A percentile compares a stretch with the other conserved stretches of the same genome.
phyloP scores from a whole-genome alignment of 1,140 invertebrate genomes.

The Drosophila bocqueti region DNA sequence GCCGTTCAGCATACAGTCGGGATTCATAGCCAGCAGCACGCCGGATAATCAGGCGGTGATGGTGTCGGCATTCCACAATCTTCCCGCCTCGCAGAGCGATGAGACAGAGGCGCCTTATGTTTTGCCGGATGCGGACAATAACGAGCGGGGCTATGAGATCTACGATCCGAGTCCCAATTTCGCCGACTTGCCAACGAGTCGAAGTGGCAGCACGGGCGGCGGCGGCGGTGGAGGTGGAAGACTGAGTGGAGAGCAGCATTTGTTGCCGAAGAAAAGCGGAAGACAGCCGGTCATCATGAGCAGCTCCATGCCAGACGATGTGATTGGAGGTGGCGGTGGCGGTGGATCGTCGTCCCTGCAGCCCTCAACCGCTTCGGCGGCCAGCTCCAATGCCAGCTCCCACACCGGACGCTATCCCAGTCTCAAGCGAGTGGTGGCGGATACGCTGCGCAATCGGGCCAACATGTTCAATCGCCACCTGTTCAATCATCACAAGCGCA shows the following conservation, averaged over 20 bases:
- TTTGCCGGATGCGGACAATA: slow-evolving; percentile 50
- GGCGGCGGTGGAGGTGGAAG: slow-evolving; percentile 26
- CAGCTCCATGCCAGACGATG: slow-evolving; percentile 76
- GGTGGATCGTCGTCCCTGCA: slow-evolving; percentile 58
- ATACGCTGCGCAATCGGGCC: slow-evolving; percentile 58
- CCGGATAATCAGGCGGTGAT: slow-evolving; percentile 63
- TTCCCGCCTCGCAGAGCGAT: slow-evolving; percentile 43
- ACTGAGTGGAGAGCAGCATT: slow-evolving; percentile 70
- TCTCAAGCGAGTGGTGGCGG: slow-evolving; percentile 59
- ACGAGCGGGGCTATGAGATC: slow-evolving; percentile 66
- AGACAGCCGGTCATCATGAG: slow-evolving; percentile 64
- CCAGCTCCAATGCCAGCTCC: slow-evolving; percentile 74
- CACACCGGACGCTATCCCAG: slow-evolving; percentile 57
- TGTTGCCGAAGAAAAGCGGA: slow-evolving; percentile 47
- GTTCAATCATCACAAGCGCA: slow-evolving; percentile 74
- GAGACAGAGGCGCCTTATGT: slow-evolving; percentile 66
- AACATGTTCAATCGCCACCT: slow-evolving; percentile 58
- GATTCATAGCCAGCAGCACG: slow-evolving; percentile 75
- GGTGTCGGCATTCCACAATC: slow-evolving; percentile 48
- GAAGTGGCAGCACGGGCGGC: slow-evolving; percentile 52
- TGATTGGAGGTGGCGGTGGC: slow-evolving; percentile 36
- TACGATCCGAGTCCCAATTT: slow-evolving; percentile 81
- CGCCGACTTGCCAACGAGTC: slow-evolving; percentile 42
- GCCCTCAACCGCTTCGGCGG: slow-evolving; percentile 77
- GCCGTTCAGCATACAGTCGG: slow-evolving; percentile 78